Conservation (phyloP, 2,113 vertebrate genomes). For the Vanacampus margaritifer region DNA sequence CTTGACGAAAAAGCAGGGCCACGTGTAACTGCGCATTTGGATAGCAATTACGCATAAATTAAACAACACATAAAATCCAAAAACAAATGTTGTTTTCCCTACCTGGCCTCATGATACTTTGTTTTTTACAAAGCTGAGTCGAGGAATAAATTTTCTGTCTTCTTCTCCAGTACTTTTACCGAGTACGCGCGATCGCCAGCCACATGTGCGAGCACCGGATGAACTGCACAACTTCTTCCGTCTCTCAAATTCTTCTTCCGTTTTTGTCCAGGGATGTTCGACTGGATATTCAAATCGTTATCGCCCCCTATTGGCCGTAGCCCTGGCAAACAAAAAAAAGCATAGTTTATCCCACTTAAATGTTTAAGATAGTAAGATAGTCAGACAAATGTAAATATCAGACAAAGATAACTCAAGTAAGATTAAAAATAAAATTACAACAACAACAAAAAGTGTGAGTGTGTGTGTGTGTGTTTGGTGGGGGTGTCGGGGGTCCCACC, state of each 20-base stretch:
- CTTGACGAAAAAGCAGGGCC: neutral
- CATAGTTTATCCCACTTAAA: no score
- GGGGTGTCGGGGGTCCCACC: no score
- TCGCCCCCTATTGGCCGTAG: neutral
- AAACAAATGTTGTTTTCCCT: neutral
- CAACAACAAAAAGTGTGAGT: no score
- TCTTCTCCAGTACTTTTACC: neutral
- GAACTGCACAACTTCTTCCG: neutral
- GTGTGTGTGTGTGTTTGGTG: no score
- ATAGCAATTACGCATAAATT: neutral
- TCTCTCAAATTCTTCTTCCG: neutral
- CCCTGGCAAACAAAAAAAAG: no score
- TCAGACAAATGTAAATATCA: no score
- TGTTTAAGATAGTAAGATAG: no score
- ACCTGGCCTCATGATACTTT: neutral
- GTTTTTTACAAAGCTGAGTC: neutral
- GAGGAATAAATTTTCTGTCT: neutral
- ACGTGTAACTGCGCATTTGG: neutral
- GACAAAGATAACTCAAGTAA: no score
- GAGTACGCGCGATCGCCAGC: neutral
- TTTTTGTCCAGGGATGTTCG: neutral
- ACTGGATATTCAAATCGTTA: neutral
- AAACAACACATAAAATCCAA: neutral
- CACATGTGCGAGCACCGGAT: neutral
- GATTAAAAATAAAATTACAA: no score